Conservation (phyloP, 2,888 invertebrate species). For the Nymphalis polychloros region DNA sequence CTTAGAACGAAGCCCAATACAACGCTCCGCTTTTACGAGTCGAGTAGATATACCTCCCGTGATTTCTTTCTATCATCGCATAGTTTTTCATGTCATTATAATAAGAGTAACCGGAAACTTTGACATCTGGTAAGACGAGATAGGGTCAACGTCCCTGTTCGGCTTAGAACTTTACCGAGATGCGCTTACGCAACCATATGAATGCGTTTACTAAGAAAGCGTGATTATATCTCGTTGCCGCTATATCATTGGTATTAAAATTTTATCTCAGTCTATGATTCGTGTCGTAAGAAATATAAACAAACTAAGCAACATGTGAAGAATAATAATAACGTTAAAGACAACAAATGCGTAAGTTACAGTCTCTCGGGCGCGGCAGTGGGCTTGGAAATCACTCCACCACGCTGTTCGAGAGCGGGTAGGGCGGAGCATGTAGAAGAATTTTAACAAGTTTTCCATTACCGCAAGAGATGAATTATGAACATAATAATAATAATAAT, state of each 20-base stretch:
- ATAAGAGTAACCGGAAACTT: slow-evolving; percentile 43
- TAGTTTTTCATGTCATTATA: slow-evolving; percentile 38
- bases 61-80: slow-evolving; percentile 29
- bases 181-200: slow-evolving; percentile 48
- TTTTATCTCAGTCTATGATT: not conserved
- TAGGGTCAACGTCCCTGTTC: slow-evolving; percentile 50
- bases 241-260: slow-evolving; percentile 12
- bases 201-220: slow-evolving; percentile 44
- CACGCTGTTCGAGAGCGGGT: too few species aligned
- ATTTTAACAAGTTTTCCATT: too few species aligned
- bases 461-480: too few species aligned
- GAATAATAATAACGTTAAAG: not conserved
- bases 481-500: too few species aligned
- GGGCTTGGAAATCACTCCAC: too few species aligned
- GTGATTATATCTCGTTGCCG: slow-evolving; percentile 31
- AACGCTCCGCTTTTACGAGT: not conserved
- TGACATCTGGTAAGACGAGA: slow-evolving; percentile 41
- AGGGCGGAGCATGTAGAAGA: too few species aligned
- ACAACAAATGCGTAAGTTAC: too few species aligned
- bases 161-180: slow-evolving; percentile 44
- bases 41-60: not conserved
- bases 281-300: not conserved
- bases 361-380: too few species aligned
- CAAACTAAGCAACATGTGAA: not conserved
- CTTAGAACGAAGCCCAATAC: not conserved